Evolutionary conservation across 1,140 invertebrate genomes (phyloP).

Genomic region (Apis dorsata): DNA sequence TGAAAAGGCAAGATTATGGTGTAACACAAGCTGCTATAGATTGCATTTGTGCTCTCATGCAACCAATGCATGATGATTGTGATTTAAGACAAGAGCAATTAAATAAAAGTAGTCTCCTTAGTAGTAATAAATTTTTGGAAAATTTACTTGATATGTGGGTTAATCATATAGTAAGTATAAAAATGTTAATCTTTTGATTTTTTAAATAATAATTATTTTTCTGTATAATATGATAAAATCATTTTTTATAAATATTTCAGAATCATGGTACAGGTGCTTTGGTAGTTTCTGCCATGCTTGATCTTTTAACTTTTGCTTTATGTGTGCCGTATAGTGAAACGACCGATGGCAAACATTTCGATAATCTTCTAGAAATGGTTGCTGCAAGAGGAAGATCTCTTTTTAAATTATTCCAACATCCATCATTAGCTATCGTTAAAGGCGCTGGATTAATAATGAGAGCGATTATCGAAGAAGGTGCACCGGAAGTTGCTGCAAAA

Average conservation of each 20-base stretch:
- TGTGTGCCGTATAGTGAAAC: conserved; percentile 99
- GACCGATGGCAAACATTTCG: conserved; percentile 98
- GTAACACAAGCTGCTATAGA: conserved; percentile 98
- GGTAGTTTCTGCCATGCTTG: conserved; percentile 96
- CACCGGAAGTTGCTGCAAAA: conserved; percentile 91
- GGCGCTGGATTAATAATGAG: conserved; percentile 98
- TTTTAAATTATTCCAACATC: conserved; percentile 98
- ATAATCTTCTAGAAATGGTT: conserved; percentile 95
- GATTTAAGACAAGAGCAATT: conserved; percentile 97
- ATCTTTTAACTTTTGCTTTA: conserved; percentile 98
- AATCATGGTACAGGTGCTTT: conserved; percentile 89
- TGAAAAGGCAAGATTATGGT: conserved; percentile 92
- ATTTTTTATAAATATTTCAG: conserved; percentile 77
- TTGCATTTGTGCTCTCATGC: conserved; percentile 98
- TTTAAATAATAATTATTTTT: neutral
- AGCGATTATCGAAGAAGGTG: conserved; percentile 98
- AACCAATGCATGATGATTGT: conserved; percentile 99
- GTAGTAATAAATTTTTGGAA: conserved; percentile 95
- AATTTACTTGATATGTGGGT: conserved; percentile 97
- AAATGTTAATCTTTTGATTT: neutral
- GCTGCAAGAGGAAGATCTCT: conserved; percentile 93
- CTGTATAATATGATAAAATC: neutral
- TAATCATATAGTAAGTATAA: conserved; percentile 91
- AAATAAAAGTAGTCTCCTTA: conserved; percentile 97
- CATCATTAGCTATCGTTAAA: conserved; percentile 98